Base-by-base conservation (phyloP, 2,113 vertebrate genomes). In the Marcusenius ussheri region DNA sequence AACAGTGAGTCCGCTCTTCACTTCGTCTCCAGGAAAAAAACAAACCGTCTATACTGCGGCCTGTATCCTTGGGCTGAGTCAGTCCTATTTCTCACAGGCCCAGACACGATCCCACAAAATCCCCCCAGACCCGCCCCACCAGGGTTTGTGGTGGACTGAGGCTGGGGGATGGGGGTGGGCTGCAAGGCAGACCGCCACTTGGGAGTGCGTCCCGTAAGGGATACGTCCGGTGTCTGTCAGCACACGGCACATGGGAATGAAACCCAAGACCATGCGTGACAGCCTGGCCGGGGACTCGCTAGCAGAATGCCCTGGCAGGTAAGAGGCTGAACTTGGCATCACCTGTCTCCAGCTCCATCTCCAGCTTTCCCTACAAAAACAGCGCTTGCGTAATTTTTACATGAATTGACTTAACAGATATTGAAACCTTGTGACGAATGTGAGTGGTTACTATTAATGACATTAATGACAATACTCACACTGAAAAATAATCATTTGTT, bases 151-250 rank as follows among this genome's bases (percentile, higher is more conserved):
- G 50, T 49, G 8, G 10, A 50, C 35, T 84, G 83, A 9, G 21
- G 50, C 47, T 53, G 27, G 47, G 84, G 21, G 50, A 15, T 53
- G 47, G 47, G 47, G 84, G 24, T n/a, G n/a, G 50, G 0, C 45
- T 50, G n/a, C 27, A 3, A 17, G n/a, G 47, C 62, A 66, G n/a
- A 13, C 3, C 15, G 27, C 21, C 50, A 53, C 47, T 19, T 31
- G 21, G 85, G 85, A 87, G n/a, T 3, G 15, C 15, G 31, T 11
- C 85, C 15, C 3, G 85, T 51, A 87, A 87, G n/a, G 85, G 50
- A 87, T 87, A 87, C 13, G 50, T 47, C 11, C 53, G 35, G 53
- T 47, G 83, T 90, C 80, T 90, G 77, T 89, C 83, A 85, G 39
- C 51, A 17, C 50, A 9, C 45, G 39, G 27, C 35, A 83, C 89